A percentile compares a stretch with the other conserved stretches of the same genome.
phyloP scores from a whole-genome alignment of 2,888 invertebrate species.

The Polydrusus pterygomalis region DNA sequence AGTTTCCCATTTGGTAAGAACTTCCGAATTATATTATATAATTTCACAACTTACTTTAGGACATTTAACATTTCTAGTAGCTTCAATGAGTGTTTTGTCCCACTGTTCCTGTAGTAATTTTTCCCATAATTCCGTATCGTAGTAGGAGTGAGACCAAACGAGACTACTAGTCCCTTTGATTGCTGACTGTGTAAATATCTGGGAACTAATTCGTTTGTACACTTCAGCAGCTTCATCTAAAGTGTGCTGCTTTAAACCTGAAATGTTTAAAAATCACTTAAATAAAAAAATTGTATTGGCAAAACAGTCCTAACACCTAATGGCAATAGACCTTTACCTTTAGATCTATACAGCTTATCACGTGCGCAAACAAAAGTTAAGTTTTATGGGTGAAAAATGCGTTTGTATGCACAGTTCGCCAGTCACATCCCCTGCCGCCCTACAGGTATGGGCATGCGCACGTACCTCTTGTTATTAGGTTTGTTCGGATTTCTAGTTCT shows the following conservation, averaged over 20 bases:
- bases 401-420: no score
- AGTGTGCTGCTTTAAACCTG: conserved; percentile 75
- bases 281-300: no score
- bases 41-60: conserved; percentile 77
- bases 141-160: conserved; percentile 91
- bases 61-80: conserved; percentile 73
- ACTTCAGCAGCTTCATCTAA: conserved; percentile 77
- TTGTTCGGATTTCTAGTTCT: no score
- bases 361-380: no score
- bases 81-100: conserved; percentile 77
- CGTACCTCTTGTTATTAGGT: no score
- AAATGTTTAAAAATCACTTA: conserved; percentile 21
- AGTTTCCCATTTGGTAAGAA: no score
- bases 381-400: no score
- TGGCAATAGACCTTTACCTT: no score
- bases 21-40: no score
- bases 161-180: conserved; percentile 83
- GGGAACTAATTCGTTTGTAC: conserved; percentile 77
- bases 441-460: no score
- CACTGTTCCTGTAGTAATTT: conserved; percentile 80
- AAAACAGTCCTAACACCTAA: not conserved
- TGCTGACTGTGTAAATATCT: conserved; percentile 80
- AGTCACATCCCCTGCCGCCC: no score
- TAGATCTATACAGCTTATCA: no score
- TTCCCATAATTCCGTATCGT: conserved; percentile 91